A percentile compares a stretch with the other conserved stretches of the same genome.
These are phyloP conservation scores for Cryptocephalus primarius DNA, from an alignment of 2,888 invertebrate species.

Conservation along the genomic window DNA sequence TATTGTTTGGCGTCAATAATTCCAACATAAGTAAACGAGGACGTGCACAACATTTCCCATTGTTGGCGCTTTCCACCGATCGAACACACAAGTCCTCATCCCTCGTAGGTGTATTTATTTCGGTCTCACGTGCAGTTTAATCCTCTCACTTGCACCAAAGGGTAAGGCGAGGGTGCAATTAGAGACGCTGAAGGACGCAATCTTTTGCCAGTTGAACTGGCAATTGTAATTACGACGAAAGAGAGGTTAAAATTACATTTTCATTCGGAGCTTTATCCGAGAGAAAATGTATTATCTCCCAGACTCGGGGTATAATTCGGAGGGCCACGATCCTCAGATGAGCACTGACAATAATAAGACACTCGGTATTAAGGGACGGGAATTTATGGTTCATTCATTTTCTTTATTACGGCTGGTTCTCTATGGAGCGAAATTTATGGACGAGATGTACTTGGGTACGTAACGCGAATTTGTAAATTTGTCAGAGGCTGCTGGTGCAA, in stretches of 20 bases:
- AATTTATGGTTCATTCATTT: too few species aligned
- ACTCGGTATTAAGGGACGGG: not conserved
- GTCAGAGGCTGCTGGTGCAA: too few species aligned
- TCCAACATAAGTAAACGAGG: too few species aligned
- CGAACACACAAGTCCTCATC: not conserved
- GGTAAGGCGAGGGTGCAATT: slow-evolving; percentile 6
- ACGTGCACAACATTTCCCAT: too few species aligned
- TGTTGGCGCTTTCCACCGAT: not conserved
- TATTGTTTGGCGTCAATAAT: too few species aligned
- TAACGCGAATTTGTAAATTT: too few species aligned
- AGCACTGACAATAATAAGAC: not conserved
- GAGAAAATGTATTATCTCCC: slow-evolving; percentile 1
- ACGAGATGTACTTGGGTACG: too few species aligned
- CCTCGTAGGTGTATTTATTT: not conserved
- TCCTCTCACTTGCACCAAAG: not conserved
- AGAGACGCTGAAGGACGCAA: slow-evolving; percentile 12
- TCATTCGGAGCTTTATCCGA: slow-evolving; percentile 2
- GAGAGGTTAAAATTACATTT: slow-evolving; percentile 10
- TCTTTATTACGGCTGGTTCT: too few species aligned
- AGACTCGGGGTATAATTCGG: not conserved
- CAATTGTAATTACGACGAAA: slow-evolving; percentile 10
- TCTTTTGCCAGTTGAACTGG: slow-evolving; percentile 12
- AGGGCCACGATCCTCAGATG: not conserved
- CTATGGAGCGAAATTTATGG: too few species aligned
- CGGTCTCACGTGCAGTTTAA: slow-evolving; percentile 4